Evolutionary conservation across 2,797 vertebrate genomes (phyloP).

Genomic region (Sebastes dallii): DNA sequence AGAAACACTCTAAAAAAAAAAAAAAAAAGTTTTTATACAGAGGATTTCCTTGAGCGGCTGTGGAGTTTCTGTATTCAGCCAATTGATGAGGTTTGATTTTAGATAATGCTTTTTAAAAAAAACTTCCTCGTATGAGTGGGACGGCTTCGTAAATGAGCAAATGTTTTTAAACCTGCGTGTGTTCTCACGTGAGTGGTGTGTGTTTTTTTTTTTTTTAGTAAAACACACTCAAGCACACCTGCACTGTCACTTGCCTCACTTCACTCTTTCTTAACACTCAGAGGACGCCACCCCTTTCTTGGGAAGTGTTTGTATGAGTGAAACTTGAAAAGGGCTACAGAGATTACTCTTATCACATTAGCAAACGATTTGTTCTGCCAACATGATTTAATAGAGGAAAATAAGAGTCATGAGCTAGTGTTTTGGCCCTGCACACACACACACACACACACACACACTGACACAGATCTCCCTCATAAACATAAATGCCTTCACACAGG

Average conservation of each 20-base stretch:
- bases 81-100: constrained; percentile 65
- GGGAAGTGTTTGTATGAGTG: constrained; percentile 13
- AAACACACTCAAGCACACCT: constrained; percentile 62
- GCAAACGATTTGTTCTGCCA: constrained; percentile 28
- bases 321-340: constrained; percentile 76
- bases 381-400: constrained; percentile 6
- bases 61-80: constrained; percentile 64
- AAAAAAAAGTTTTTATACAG: constrained; percentile 75
- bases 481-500: constrained; percentile 31
- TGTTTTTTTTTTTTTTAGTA: constrained; percentile 7
- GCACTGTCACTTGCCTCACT: constrained; percentile 68
- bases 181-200: constrained; percentile 53
- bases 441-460: constrained; percentile 30
- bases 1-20: constrained; percentile 25
- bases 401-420: background rate
- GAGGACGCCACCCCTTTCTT: constrained; percentile 9
- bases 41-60: constrained; percentile 68
- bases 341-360: constrained; percentile 52
- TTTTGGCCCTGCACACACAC: constrained; percentile 24
- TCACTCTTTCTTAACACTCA: constrained; percentile 51
- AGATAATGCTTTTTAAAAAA: constrained; percentile 65
- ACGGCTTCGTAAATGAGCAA: constrained; percentile 63
- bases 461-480: constrained; percentile 5
- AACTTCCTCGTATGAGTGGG: constrained; percentile 58
- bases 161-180: constrained; percentile 64